phyloP scores from a whole-genome alignment of 2,888 invertebrate species.

The Nipponacmea schrenckii region DNA sequence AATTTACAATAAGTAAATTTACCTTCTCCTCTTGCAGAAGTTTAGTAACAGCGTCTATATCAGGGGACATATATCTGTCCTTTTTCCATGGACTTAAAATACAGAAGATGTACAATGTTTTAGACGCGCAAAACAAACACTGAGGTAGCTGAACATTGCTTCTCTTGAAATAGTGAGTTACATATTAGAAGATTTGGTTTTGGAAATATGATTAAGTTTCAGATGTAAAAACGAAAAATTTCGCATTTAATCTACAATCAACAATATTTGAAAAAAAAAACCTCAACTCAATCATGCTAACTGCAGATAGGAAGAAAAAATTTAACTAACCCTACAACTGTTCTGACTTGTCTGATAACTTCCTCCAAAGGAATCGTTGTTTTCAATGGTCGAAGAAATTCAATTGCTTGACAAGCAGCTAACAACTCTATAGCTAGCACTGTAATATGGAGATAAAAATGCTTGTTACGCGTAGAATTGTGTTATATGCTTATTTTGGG shows the following conservation, averaged over 20 bases:
- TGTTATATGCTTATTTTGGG: too few relatives aligned
- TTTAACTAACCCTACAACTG: constrained; percentile 56
- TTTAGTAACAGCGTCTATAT: constrained; percentile 74
- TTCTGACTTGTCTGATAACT: constrained; percentile 73
- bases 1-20: constrained; percentile 41
- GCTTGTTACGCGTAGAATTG: too few relatives aligned
- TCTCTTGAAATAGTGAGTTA: too few relatives aligned
- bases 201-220: too few relatives aligned
- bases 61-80: constrained; percentile 76
- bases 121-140: too few relatives aligned
- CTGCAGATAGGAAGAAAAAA: background rate
- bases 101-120: background rate
- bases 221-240: too few relatives aligned
- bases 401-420: constrained; percentile 77
- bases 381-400: constrained; percentile 75
- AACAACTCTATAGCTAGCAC: constrained; percentile 77
- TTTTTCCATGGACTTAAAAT: constrained; percentile 73
- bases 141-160: too few relatives aligned
- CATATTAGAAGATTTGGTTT: too few relatives aligned
- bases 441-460: constrained; percentile 36
- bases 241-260: too few relatives aligned
- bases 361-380: constrained; percentile 76
- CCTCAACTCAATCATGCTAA: too few relatives aligned
- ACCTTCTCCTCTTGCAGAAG: constrained; percentile 70
- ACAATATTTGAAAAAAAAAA: too few relatives aligned